Conservation (phyloP, 1,140 invertebrate species). For the Pseudobourletiella spinata region DNA sequence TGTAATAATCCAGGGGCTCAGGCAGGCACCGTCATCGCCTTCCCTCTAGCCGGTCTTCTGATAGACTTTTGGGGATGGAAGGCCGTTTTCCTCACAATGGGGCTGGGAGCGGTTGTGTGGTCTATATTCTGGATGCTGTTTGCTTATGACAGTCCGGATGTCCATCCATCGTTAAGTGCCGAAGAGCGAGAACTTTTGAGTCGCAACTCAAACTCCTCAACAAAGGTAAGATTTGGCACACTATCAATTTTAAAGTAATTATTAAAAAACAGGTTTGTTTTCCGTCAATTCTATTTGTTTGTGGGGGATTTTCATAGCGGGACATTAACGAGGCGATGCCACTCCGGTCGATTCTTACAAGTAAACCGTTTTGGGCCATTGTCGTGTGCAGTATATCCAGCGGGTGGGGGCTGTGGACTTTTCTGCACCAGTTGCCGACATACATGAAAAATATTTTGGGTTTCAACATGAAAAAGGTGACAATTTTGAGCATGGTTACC, state of each 20-base stretch:
- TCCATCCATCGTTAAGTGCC: slow-evolving; percentile 72
- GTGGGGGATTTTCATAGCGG: too few species aligned
- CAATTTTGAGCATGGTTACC: slow-evolving; percentile 37
- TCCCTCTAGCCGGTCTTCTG: slow-evolving; percentile 68
- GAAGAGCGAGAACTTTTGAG: slow-evolving; percentile 57
- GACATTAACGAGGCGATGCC: slow-evolving; percentile 45
- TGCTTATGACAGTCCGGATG: slow-evolving; percentile 71
- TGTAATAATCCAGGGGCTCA: slow-evolving; percentile 66
- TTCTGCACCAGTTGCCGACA: slow-evolving; percentile 81
- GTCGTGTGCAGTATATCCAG: slow-evolving; percentile 57
- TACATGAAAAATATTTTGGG: slow-evolving; percentile 83
- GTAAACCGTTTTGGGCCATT: slow-evolving; percentile 62
- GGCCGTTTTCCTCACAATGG: slow-evolving; percentile 77
- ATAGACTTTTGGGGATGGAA: slow-evolving; percentile 60
- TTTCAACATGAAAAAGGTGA: slow-evolving; percentile 74
- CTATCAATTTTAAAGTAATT: too few species aligned
- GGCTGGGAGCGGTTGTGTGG: slow-evolving; percentile 67
- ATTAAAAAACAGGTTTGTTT: too few species aligned
- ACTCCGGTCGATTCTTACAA: slow-evolving; percentile 63
- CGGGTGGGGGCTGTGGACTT: slow-evolving; percentile 65
- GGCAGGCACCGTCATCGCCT: slow-evolving; percentile 68
- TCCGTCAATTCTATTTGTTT: too few species aligned
- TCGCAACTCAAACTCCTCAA: too few species aligned
- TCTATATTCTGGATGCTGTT: slow-evolving; percentile 72
- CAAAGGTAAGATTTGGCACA: too few species aligned